phyloP scores from a whole-genome alignment of 2,888 invertebrate species.

The Iselma pallidipennis region DNA sequence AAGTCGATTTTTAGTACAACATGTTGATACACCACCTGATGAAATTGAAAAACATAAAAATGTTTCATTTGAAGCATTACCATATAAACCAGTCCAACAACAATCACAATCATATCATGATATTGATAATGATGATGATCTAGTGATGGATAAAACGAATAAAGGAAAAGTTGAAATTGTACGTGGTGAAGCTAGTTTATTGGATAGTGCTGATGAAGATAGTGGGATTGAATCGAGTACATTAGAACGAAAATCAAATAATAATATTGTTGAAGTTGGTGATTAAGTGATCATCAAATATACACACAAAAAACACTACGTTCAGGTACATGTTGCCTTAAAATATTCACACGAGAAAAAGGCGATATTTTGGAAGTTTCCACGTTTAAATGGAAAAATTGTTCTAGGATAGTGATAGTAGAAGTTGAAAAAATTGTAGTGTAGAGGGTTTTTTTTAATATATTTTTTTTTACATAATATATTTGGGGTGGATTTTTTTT shows the following conservation, averaged over 20 bases:
- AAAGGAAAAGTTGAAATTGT: slow-evolving; percentile 38
- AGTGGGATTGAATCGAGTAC: slow-evolving; percentile 69
- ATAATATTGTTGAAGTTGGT: slow-evolving; percentile 3
- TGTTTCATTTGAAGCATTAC: slow-evolving; percentile 55
- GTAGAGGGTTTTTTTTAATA: slow-evolving; percentile 11
- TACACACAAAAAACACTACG: neutral
- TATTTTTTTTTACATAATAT: slow-evolving; percentile 1
- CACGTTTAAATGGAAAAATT: slow-evolving; percentile 4
- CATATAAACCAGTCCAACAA: slow-evolving; percentile 47
- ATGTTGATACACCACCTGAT: slow-evolving; percentile 52
- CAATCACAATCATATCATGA: slow-evolving; percentile 17
- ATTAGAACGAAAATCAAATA: slow-evolving; percentile 57
- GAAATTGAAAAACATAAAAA: slow-evolving; percentile 43
- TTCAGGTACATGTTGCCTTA: slow-evolving; percentile 21
- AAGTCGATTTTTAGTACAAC: slow-evolving; percentile 55
- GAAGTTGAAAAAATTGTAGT: slow-evolving; percentile 6
- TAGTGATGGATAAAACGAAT: slow-evolving; percentile 6
- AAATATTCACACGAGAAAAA: neutral
- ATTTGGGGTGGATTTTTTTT: neutral
- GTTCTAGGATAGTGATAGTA: slow-evolving; percentile 2
- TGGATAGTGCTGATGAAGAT: slow-evolving; percentile 69
- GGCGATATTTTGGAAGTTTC: slow-evolving; percentile 12
- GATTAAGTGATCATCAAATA: neutral
- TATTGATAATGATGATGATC: slow-evolving; percentile 17
- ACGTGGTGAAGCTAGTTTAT: slow-evolving; percentile 63